Evolutionary conservation across 53 echinoderm and acorn worm species (phyloP), one percentile per base, ranked within the genome.

Genomic region (Holothuria scabra): DNA sequence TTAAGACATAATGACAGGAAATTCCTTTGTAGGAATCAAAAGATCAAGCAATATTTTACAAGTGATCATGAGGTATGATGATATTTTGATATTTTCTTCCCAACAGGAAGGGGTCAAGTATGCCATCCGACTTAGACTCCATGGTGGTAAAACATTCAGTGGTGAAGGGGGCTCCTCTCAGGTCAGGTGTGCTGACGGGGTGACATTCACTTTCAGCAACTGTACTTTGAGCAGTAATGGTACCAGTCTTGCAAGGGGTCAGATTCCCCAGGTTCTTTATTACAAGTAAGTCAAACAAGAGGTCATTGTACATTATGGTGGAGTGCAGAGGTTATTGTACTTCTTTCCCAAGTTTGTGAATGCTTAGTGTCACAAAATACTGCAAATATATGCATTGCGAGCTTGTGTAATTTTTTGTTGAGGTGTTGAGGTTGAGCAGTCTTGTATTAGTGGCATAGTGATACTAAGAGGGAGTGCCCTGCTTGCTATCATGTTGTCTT

Each of bases 181-280:
- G 13, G 90, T 97, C 18, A 97, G 94, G 70, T 91, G 94, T 58
- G 85, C 90, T 3, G 97, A 97, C 83, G 97, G 97, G 46, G 97
- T 97, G 59, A 94, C 94, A 1, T 94, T 92, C 67, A 87, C 91
- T 1, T 97, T 92, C 89, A 93, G 90, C 74, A 80, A 92, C 22
- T 95, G 96, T 61, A 70, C 90, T 5, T 79, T 94, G 55, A 93
- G 97, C 69, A 97, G 97, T 76, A 97, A 97, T 49, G 97, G 96
- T 18, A 97, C 94, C 21, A 97, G 92, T 71, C 92, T 94, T 74
- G 94, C 94, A 1, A 90, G 97, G 60, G 94, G 94, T 60, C 97
- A 97, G 82, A 83, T 97, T 32, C 97, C 97, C 8, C 93, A 91
- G 86, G 81, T 97, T 21, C 84, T 97, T 19, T 97, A 97, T 67